These are phyloP conservation scores for Chrysolina haemoptera DNA, from an alignment of 2,888 invertebrate species.

Conservation along the genomic window DNA sequence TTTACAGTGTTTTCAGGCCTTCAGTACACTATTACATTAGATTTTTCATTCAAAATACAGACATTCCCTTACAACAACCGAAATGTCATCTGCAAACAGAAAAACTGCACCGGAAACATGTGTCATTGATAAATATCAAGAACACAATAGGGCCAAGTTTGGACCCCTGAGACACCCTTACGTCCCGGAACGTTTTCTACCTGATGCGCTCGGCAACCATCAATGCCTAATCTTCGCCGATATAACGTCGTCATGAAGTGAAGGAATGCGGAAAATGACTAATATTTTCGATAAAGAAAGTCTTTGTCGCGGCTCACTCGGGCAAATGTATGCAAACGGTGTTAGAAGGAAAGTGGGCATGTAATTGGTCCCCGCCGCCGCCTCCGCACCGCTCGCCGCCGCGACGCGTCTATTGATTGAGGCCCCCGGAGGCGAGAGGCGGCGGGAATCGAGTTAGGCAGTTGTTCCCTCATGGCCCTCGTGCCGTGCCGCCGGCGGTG, in stretches of 20 bases:
- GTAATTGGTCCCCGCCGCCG: slow-evolving; percentile 71
- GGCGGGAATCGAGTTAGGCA: slow-evolving; percentile 70
- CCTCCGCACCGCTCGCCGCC: slow-evolving; percentile 65
- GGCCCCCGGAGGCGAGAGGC: slow-evolving; percentile 63
- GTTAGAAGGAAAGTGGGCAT: slow-evolving; percentile 72
- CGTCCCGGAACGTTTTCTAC: not conserved
- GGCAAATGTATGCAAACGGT: slow-evolving; percentile 72
- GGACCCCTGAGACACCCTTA: too few relatives aligned
- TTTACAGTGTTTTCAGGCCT: too few relatives aligned
- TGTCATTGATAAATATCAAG: too few relatives aligned
- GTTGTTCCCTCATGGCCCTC: slow-evolving; percentile 61
- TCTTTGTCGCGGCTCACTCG: slow-evolving; percentile 55
- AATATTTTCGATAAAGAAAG: slow-evolving; percentile 56
- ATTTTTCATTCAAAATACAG: too few relatives aligned
- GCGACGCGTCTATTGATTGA: slow-evolving; percentile 71
- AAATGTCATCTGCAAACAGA: too few relatives aligned
- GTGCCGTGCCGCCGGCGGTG: slow-evolving; percentile 45
- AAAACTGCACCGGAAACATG: too few relatives aligned
- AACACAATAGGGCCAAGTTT: too few relatives aligned
- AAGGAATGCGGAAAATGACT: slow-evolving; percentile 47
- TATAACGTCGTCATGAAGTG: not conserved
- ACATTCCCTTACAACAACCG: too few relatives aligned
- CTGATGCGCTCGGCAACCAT: not conserved
- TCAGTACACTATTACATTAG: too few relatives aligned
- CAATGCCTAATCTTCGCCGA: not conserved